phyloP scores from a whole-genome alignment of 2,113 vertebrate species.

The Phodopus roborovskii region DNA sequence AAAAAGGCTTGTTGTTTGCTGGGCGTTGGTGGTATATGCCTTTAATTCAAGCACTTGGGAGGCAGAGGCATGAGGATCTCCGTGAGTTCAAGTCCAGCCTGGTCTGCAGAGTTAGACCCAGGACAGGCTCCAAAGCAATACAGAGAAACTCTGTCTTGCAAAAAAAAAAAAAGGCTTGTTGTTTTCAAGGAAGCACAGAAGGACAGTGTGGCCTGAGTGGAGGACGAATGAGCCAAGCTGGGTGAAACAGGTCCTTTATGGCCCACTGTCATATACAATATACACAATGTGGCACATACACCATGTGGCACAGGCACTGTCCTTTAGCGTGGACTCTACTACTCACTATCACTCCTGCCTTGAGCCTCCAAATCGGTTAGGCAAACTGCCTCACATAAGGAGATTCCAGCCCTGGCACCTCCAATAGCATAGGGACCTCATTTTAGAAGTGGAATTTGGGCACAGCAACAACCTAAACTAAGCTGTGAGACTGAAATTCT shows the following conservation, averaged over 20 bases:
- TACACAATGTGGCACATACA: not conserved
- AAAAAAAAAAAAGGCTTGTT: not conserved
- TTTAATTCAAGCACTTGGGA: too few relatives aligned
- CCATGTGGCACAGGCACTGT: not conserved
- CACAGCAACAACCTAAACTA: not conserved
- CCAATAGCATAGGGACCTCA: not conserved
- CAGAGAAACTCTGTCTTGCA: too few relatives aligned
- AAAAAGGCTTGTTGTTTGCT: too few relatives aligned
- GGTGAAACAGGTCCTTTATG: not conserved
- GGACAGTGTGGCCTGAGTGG: not conserved
- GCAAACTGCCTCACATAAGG: not conserved
- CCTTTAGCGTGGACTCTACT: not conserved
- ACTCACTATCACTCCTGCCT: not conserved
- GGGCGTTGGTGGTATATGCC: too few relatives aligned
- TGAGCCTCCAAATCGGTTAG: not conserved
- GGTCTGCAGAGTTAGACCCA: too few relatives aligned
- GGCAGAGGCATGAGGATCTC: too few relatives aligned
- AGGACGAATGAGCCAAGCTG: not conserved
- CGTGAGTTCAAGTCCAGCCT: too few relatives aligned
- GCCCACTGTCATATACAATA: too few relatives aligned
- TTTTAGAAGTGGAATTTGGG: not conserved
- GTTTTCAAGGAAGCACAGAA: not conserved
- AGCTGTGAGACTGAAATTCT: not conserved
- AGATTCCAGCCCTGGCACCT: not conserved
- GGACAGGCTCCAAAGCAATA: too few relatives aligned